Base-by-base conservation (phyloP, 2,888 invertebrate genomes). In the Habroteleia sp. region DNA sequence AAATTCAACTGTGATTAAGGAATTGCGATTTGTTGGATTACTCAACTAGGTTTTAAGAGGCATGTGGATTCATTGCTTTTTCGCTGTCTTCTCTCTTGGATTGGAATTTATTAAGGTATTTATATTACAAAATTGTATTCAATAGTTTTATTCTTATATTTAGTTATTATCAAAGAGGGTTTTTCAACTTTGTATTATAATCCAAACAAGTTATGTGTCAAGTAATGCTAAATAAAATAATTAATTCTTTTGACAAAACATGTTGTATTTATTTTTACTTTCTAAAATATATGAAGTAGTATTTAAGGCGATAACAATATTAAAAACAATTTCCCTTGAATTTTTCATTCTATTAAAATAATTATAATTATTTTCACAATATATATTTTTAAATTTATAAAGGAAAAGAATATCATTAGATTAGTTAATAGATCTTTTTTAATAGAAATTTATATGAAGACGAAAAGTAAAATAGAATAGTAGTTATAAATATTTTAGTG, bases 61-160 rank as follows among this genome's bases (percentile, higher is more conserved):
- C 27, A 56, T 23, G 25, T 60, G 73, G 76, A 76, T 69, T 68
- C 42, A 48, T 69, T 73, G 63, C 39, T 73, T 76, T 76, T 76
- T 68, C 71, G 41, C 72, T 58, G 66, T 72, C 76, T 69, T 69
- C 60, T 76, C 68, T 76, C 60, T 66, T 60, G 76, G 68, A 72
- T 63, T 68, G 76, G 71, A 68, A 29, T 63, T 56, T 23, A 46
- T 50, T 69, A 69, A 76, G 76, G 76, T 76, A 76, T 76, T 76
- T 76, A 76, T 76, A 41, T n/a, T 58, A n/a, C n/a, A n/a, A 42
- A 68, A 62, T 37, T 62, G 72, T 66, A 56, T 63, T 50, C 31
- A 68, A 50, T 58, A 54, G 29, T 69, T 31, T 68, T 71, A 66
- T 10, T 46, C 39, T 68, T 56, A 62, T 13, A 11, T 72, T 52